phyloP scores from a whole-genome alignment of 2,113 vertebrate species.

The Cavia aperea region DNA sequence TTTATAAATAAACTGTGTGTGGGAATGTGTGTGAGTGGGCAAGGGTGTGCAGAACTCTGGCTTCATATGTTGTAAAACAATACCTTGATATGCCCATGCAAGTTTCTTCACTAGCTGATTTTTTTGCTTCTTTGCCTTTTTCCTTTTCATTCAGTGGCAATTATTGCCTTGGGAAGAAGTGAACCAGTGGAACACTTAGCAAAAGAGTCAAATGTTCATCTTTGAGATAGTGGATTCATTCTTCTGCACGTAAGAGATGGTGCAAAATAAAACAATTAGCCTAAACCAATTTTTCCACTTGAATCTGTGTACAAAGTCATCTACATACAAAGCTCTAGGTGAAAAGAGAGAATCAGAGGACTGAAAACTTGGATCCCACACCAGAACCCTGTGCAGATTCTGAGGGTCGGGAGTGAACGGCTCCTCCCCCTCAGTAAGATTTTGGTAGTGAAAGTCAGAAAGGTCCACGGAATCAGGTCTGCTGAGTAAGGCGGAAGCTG shows the following conservation, averaged over 20 bases:
- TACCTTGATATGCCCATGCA: neutral
- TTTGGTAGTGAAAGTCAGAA: neutral
- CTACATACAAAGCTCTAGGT: neutral
- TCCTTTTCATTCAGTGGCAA: neutral
- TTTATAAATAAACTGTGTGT: neutral
- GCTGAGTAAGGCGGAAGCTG: neutral
- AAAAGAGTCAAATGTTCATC: neutral
- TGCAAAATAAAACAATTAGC: neutral
- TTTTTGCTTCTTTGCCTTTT: slow-evolving; percentile 15
- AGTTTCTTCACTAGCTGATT: slow-evolving; percentile 12
- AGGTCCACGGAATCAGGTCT: neutral
- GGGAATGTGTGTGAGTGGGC: neutral
- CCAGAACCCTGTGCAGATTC: neutral
- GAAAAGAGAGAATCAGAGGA: neutral
- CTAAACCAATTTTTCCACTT: neutral
- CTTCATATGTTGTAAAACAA: neutral
- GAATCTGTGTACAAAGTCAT: neutral
- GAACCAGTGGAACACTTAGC: neutral
- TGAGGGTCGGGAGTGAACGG: neutral
- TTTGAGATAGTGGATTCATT: neutral
- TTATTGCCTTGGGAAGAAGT: neutral
- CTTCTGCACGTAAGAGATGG: neutral
- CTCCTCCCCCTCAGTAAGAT: neutral
- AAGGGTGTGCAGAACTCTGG: neutral
- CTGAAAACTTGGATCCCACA: neutral